Evolutionary conservation across 2,113 vertebrate genomes (phyloP).

Genomic region (Sylvietta virens): DNA sequence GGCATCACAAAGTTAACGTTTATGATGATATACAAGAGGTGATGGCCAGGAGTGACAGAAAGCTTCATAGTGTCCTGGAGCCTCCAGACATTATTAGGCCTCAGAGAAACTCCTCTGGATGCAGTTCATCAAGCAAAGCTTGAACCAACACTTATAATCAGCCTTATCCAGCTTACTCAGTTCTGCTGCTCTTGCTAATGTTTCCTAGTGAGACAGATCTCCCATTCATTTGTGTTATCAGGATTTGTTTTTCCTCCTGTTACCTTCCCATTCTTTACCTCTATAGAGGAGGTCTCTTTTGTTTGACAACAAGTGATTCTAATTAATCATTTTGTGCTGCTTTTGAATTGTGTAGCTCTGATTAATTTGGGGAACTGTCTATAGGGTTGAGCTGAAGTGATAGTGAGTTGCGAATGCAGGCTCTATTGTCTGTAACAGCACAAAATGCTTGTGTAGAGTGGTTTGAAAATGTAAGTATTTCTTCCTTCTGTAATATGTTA

Average conservation of each 20-base stretch:
- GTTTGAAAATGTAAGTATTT: background rate
- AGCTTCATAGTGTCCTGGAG: background rate
- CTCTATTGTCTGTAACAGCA: background rate
- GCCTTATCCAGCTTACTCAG: background rate
- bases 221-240: constrained; percentile 48
- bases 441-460: background rate
- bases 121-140: background rate
- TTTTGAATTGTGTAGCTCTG: constrained; percentile 29
- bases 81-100: background rate
- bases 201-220: background rate
- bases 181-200: background rate
- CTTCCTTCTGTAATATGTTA: constrained; percentile 8
- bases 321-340: constrained; percentile 63
- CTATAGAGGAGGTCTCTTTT: constrained; percentile 1
- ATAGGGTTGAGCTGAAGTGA: background rate
- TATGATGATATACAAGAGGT: background rate
- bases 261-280: constrained; percentile 29
- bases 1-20: background rate
- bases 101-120: background rate
- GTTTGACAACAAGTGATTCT: constrained; percentile 32
- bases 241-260: background rate
- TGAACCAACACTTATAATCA: background rate
- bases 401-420: background rate
- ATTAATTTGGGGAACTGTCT: background rate
- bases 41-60: background rate